Conservation (phyloP, 2,797 vertebrate species). For the Poecilia gillii region DNA sequence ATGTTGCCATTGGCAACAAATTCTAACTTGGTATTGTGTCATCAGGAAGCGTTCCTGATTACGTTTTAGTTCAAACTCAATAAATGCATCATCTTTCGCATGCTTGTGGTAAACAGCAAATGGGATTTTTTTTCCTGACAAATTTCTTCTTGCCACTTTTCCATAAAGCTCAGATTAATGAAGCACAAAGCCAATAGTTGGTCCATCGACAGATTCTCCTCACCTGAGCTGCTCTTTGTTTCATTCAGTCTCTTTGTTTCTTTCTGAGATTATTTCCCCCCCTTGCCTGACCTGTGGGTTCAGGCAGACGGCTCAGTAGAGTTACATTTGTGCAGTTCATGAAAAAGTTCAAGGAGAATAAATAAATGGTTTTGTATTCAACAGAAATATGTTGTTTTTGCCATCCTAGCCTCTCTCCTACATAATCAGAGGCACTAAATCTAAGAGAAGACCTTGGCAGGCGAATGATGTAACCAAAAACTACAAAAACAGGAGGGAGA, state of each 20-base stretch:
- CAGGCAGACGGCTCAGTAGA: not conserved
- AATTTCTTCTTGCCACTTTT: not conserved
- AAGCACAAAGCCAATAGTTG: not conserved
- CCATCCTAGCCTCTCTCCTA: constrained; percentile 40
- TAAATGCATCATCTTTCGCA: not conserved
- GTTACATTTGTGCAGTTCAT: not conserved
- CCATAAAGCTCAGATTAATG: not conserved
- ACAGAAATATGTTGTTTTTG: constrained; percentile 9
- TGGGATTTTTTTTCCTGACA: not conserved
- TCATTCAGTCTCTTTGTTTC: not conserved
- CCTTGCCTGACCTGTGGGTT: not conserved
- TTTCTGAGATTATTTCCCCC: not conserved
- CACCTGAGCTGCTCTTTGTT: not conserved
- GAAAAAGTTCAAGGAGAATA: not conserved
- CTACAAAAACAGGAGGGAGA: constrained; percentile 42
- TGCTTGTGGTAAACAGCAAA: not conserved
- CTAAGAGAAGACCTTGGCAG: constrained; percentile 57
- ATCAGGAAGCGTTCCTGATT: not conserved
- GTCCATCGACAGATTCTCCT: not conserved
- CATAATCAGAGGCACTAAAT: constrained; percentile 18
- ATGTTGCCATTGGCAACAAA: not conserved
- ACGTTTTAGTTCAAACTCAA: not conserved
- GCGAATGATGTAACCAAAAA: constrained; percentile 52
- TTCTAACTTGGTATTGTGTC: not conserved
- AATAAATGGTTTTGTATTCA: not conserved